phyloP scores from a whole-genome alignment of 2,113 vertebrate species.

The Microcebus lehilahytsara region DNA sequence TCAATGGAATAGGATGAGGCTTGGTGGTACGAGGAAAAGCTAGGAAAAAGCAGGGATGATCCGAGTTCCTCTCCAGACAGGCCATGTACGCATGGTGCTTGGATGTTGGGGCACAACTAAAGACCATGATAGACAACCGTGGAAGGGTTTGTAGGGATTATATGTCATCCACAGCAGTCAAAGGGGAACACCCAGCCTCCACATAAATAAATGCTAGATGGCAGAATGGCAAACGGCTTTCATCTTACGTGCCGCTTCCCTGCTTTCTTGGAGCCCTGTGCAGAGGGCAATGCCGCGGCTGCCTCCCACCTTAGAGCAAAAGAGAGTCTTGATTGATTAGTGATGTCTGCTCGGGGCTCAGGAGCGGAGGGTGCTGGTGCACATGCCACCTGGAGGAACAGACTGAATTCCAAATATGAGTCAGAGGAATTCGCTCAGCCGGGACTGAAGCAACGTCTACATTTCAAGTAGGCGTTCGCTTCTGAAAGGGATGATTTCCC shows the following conservation, averaged over 20 bases:
- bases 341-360: conserved; percentile 21
- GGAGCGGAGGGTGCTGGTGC: not conserved
- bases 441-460: not conserved
- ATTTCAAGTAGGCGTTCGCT: not conserved
- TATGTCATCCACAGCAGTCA: not conserved
- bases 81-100: not conserved
- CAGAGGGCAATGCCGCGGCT: not conserved
- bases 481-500: conserved; percentile 8
- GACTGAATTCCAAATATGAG: conserved; percentile 21
- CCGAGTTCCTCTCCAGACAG: not conserved
- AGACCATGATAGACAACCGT: not conserved
- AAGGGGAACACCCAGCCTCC: not conserved
- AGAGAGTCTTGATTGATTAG: not conserved
- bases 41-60: not conserved
- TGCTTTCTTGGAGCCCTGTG: not conserved
- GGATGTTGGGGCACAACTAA: not conserved
- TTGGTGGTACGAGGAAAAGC: not conserved
- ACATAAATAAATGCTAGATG: not conserved
- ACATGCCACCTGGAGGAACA: not conserved
- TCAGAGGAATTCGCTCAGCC: not conserved
- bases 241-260: not conserved
- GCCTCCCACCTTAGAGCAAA: not conserved
- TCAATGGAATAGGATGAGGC: not conserved
- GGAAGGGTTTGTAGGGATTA: not conserved
- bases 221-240: not conserved